phyloP scores from a whole-genome alignment of 2,888 invertebrate genomes.

The Saturnia japonica region DNA sequence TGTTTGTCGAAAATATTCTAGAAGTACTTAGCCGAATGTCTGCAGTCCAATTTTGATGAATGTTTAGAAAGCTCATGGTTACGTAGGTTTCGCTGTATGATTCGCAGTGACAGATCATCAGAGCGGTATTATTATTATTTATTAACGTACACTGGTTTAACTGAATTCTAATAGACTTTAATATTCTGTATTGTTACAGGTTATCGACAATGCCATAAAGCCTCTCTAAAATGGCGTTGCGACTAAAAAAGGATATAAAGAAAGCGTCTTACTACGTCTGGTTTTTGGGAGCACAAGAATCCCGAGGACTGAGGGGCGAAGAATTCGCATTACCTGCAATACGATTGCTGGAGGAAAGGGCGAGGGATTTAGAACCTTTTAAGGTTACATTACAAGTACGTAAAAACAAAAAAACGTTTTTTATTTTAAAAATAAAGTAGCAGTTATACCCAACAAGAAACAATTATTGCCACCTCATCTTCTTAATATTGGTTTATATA shows the following conservation, averaged over 20 bases:
- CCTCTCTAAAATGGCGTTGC: constrained; percentile 86
- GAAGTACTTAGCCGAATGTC: too few relatives aligned
- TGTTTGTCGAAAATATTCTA: too few relatives aligned
- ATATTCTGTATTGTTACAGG: constrained; percentile 50
- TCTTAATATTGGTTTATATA: too few relatives aligned
- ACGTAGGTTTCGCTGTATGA: too few relatives aligned
- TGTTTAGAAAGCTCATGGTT: too few relatives aligned
- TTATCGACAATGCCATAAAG: constrained; percentile 70
- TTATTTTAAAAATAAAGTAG: neutral
- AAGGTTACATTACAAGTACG: constrained; percentile 93
- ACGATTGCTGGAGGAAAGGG: constrained; percentile 90
- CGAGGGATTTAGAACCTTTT: constrained; percentile 92
- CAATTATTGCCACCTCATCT: neutral
- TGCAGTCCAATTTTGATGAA: too few relatives aligned
- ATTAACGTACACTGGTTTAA: neutral
- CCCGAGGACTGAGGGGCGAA: constrained; percentile 92
- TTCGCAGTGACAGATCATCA: too few relatives aligned
- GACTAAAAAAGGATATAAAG: constrained; percentile 92
- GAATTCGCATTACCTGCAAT: constrained; percentile 94
- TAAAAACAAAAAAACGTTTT: constrained; percentile 11
- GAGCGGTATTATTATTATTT: too few relatives aligned
- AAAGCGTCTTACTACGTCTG: constrained; percentile 95
- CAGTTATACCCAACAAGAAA: neutral
- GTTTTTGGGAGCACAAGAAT: constrained; percentile 98
- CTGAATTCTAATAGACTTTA: neutral